phyloP scores from a whole-genome alignment of 2,113 vertebrate genomes.

The Apodemus speciosus region DNA sequence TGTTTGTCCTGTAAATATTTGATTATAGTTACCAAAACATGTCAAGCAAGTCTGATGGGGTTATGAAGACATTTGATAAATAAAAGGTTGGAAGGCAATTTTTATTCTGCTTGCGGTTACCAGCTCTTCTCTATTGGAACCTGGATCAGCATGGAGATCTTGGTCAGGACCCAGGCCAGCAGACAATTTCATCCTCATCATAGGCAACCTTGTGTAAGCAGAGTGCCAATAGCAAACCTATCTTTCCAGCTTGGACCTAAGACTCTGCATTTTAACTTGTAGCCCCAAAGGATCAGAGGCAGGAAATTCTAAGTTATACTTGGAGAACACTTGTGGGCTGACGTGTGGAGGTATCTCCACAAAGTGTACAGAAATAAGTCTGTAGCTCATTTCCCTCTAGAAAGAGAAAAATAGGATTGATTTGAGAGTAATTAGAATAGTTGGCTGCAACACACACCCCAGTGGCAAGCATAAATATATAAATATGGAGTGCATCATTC shows the following conservation, averaged over 20 bases:
- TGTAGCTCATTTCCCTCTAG: constrained; percentile 33
- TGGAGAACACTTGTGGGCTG: not conserved
- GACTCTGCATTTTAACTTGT: not conserved
- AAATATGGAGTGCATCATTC: constrained; percentile 64
- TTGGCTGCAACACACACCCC: constrained; percentile 29
- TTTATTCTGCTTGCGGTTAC: not conserved
- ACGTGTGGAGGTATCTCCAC: not conserved
- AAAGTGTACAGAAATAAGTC: not conserved
- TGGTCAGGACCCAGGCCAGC: not conserved
- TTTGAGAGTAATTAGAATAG: constrained; percentile 59
- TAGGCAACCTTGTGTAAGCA: not conserved
- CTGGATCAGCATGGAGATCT: not conserved
- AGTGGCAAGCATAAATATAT: constrained; percentile 64
- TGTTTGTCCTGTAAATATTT: constrained; percentile 56
- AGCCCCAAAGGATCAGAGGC: not conserved
- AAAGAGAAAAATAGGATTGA: constrained; percentile 59
- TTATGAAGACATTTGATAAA: constrained; percentile 1
- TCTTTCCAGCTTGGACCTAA: not conserved
- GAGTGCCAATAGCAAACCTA: not conserved
- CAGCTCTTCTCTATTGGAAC: not conserved
- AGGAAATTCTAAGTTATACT: not conserved
- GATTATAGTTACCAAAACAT: constrained; percentile 55
- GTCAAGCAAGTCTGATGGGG: not conserved
- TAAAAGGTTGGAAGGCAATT: not conserved
- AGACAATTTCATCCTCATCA: not conserved